Base-by-base conservation (phyloP, 2,113 vertebrate genomes). In the Gorsachius goisagi region DNA sequence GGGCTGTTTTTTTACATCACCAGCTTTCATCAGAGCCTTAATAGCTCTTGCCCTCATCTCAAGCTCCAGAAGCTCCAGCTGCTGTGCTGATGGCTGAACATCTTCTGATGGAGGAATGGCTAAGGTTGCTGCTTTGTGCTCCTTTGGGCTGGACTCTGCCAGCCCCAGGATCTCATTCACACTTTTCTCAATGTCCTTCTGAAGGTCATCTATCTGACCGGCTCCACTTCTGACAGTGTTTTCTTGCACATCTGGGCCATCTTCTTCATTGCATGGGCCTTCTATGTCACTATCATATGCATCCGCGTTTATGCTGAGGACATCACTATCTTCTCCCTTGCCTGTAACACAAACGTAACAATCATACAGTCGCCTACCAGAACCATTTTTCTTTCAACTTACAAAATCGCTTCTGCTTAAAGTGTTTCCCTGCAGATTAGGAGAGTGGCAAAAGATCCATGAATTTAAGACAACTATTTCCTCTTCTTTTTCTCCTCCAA, bases 1-100 rank as follows among this genome's bases (percentile, higher is more conserved):
- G 12, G 84, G 73, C 66, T 98, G 93, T 78, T 98, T 99, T 91
- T 98, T 99, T 16, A 97, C 96, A 78, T 99, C 98, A 23, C 98
- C 98, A 84, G 99, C 99, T 97, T 99, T 99, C 99, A 99, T 99
- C 12, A 99, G 97, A 44, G 99, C 99, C 95, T 99, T 99, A 94
- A 99, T 99, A 60, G 99, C 99, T 82, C 99, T 98, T 2, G 99
- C 99, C 84, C 99, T 99, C 99, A 99, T 99, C 92, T 99, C 99
- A 5, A 99, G 95, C 97, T 99, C 99, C 50, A 99, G 98, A 18
- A 99, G 98, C 90, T 99, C 99, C 96, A 99, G 98, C 87, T 99
- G 99, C 89, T 99, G 99, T 45, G 99, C 98, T 9, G 99, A 99
- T 2, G 99, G 99, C 76, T 98, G 98, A 77, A 98, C 94, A 6